Evolutionary conservation across 2,797 vertebrate species (phyloP).

Genomic region (Protosalanx chinensis): DNA sequence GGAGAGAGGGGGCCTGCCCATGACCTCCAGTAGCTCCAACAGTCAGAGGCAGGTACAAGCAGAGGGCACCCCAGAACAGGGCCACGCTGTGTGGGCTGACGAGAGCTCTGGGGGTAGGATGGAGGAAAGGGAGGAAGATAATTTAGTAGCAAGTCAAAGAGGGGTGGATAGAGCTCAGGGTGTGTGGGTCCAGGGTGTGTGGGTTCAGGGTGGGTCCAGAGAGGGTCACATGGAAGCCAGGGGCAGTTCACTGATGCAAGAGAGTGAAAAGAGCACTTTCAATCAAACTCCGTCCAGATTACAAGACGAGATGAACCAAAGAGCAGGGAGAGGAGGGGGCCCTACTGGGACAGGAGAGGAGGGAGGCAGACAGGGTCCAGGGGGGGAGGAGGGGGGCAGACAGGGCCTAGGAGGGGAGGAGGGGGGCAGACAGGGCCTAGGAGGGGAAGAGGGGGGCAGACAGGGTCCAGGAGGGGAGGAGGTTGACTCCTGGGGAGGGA

Average conservation of each 20-base stretch:
- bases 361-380: neutral
- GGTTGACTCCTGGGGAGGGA: constrained; percentile 25
- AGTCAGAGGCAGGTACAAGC: constrained; percentile 5
- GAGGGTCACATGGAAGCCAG: constrained; percentile 9
- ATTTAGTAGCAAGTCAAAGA: neutral
- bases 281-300: neutral
- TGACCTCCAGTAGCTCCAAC: neutral
- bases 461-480: constrained; percentile 15
- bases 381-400: constrained; percentile 3
- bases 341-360: constrained; percentile 2
- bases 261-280: neutral
- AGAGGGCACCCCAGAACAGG: constrained; percentile 4
- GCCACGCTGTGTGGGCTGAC: neutral
- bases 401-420: constrained; percentile 15
- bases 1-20: neutral
- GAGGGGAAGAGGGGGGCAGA: constrained; percentile 17
- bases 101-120: constrained; percentile 10
- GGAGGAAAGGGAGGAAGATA: constrained; percentile 16
- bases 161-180: neutral
- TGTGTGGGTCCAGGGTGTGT: constrained; percentile 16
- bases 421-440: constrained; percentile 1
- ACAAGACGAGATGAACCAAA: neutral
- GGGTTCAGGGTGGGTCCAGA: neutral
- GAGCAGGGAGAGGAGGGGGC: neutral
- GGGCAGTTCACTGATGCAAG: constrained; percentile 3